Percentiles rank a stretch among this genome's conserved stretches.
Evolutionary conservation across 2,797 vertebrate species (phyloP).

Genomic region (Propithecus deckenii): DNA sequence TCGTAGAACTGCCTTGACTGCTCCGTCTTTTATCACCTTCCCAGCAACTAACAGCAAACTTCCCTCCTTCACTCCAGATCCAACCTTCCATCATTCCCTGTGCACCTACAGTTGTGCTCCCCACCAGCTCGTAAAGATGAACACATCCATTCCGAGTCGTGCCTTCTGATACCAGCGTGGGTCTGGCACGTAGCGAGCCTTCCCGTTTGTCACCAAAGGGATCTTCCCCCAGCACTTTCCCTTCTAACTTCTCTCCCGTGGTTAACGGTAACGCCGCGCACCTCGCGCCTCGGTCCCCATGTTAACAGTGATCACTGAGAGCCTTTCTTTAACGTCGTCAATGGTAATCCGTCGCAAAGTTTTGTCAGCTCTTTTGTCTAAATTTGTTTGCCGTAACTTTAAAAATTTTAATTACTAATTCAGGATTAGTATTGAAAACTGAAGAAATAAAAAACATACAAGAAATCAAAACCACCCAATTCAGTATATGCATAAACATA

Average conservation of each 20-base stretch:
- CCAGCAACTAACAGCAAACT: not conserved
- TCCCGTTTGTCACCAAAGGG: not conserved
- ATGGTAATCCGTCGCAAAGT: not conserved
- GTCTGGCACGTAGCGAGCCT: not conserved
- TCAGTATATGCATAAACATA: not conserved
- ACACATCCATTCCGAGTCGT: not conserved
- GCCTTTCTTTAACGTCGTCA: fast-evolving
- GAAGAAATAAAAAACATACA: not conserved
- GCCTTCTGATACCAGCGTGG: not conserved
- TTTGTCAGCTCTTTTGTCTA: not conserved
- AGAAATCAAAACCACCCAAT: not conserved
- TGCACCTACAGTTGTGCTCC: not conserved
- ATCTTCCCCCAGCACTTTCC: not conserved
- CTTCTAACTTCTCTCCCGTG: not conserved
- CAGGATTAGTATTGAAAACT: not conserved
- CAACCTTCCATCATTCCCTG: no score
- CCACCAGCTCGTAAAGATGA: not conserved
- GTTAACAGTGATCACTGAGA: not conserved
- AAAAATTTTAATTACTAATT: not conserved
- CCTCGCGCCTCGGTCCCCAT: not conserved
- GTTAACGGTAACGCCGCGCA: no score
- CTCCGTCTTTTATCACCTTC: not conserved
- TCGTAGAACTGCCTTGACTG: not conserved
- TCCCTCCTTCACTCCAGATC: no score
- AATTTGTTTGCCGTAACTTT: not conserved